Percentiles rank a stretch among this genome's conserved stretches.
These are phyloP conservation scores for Drosophila quinaria DNA, from an alignment of 2,888 invertebrate species.

Conservation along the genomic window DNA sequence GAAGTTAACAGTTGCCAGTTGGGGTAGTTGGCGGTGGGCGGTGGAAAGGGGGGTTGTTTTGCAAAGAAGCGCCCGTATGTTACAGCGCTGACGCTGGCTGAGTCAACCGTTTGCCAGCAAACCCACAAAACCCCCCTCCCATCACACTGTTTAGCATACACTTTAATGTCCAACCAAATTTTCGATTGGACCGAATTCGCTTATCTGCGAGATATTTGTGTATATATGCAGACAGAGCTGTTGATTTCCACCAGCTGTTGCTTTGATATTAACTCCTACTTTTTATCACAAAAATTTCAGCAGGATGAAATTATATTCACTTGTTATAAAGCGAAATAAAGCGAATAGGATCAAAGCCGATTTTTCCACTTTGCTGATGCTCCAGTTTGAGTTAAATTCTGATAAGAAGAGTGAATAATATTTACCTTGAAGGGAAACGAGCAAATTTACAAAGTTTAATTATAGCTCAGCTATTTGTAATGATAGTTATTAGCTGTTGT, in stretches of 20 bases:
- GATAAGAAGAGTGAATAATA: constrained; percentile 7
- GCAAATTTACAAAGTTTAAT: not conserved
- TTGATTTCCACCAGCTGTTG: constrained; percentile 59
- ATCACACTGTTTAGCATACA: constrained; percentile 12
- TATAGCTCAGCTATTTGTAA: not conserved
- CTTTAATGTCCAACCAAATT: constrained; percentile 7
- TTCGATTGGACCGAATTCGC: constrained; percentile 9
- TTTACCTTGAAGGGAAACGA: not conserved
- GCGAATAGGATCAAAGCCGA: not conserved
- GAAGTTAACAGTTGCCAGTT: constrained; percentile 48
- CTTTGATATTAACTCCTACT: not conserved
- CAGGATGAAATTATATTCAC: constrained; percentile 1
- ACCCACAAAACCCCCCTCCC: constrained; percentile 1
- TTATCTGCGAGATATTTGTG: constrained; percentile 41
- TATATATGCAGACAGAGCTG: not conserved
- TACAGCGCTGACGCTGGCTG: constrained; percentile 32
- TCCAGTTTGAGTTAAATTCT: not conserved
- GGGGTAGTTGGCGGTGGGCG: constrained; percentile 4
- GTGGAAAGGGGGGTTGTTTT: constrained; percentile 10
- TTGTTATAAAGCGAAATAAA: not conserved
- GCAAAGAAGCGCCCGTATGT: constrained; percentile 32
- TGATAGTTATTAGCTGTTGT: constrained; percentile 12
- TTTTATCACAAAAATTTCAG: not conserved
- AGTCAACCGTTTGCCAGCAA: constrained; percentile 49
- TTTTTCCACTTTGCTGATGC: not conserved